Evolutionary conservation across 1,140 invertebrate genomes (phyloP), one percentile per base, ranked within the genome.

Genomic region (Neuroterus valhalla): DNA sequence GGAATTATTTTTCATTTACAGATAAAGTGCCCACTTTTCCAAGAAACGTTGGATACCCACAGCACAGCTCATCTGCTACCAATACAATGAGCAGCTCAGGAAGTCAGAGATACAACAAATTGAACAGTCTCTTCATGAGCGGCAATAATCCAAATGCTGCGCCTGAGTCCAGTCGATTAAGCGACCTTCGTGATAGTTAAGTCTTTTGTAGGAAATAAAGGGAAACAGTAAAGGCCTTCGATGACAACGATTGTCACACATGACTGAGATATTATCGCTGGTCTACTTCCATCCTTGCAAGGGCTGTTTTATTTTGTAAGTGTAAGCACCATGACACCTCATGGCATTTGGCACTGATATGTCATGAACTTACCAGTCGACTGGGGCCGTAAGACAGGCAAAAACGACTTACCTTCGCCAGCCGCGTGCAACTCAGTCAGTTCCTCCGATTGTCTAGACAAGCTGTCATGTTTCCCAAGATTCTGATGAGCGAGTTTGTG

Each of bases 41-140:
- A 43, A 85, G 88, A 78, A 86, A 55, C 42, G 82, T 70, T 42
- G 84, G 78, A 14, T 89, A 90, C 67, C 78, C 82, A 15, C 88
- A 87, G 72, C 88, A 89, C 74, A 90, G 87, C 71, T 89, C 88
- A 23, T 89, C 89, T 38, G 81, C 84, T 6, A 88, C 88, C 26
- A 90, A 90, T 62, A 89, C 89, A 3, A 87, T 90, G 84, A 88
- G 86, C 72, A 90, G 87, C 75, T 88, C 89, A 3, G 84, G 86
- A 43, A 89, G 88, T 74, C 89, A 90, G 71, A 83, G 88, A 80
- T 90, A 90, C 79, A 90, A 89, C 73, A 90, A 89, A 72, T 80
- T 90, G 70, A 90, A 89, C 75, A 89, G 86, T 69, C 77, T 89
- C 19, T 88, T 89, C 43, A 75, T 85, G 66, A 81, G 80, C 5